Evolutionary conservation across 2,113 vertebrate genomes (phyloP), one percentile per base, ranked within the genome.

Genomic region (Galemys pyrenaicus): DNA sequence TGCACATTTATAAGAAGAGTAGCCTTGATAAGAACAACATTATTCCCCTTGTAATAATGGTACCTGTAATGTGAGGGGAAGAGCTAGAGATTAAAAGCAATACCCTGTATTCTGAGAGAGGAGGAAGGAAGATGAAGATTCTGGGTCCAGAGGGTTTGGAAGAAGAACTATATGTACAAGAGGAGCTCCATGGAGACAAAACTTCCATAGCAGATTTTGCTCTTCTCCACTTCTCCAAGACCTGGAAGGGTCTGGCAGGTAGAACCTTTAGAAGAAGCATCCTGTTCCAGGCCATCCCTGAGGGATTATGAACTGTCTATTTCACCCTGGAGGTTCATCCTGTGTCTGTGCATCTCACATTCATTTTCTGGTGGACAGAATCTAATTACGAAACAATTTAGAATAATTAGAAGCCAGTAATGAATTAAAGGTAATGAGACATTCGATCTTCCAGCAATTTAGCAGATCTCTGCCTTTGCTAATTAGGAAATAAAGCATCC

Each of bases 301-400:
- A 62, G 5, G 70, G 20, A 37, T 9, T 46, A 20, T 12, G 15
- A 24, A 41, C 22, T 22, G 2, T 32, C 30, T 2, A 3, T 49
- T 87, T 64, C 58, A 35, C 37, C 16, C 16, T 9, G 7, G 49
- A 62, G 46, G 11, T 75, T 65, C 30, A 24, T 22, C 44, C 32
- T 49, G 28, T 22, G 44, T 35, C 28, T 12, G 5, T 12, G 88
- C 64, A 44, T 7, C 51, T 60, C 83, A 82, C 60, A 89, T 71
- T 54, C 49, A 87, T 68, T 90, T 84, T 79, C 54, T 68, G 37
- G n/a, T 30, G 20, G 77, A 39, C 65, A 94, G 75, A 46, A 44
- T 87, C 71, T 78, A 92, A 93, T 93, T 87, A 94, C 91, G 90
- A 93, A 83, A 58, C 30, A 84, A 87, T 91, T 95, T 94, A 90